Evolutionary conservation across 92 coral and sea anemone genomes (phyloP).

Genomic region (Paramuricea clavata): DNA sequence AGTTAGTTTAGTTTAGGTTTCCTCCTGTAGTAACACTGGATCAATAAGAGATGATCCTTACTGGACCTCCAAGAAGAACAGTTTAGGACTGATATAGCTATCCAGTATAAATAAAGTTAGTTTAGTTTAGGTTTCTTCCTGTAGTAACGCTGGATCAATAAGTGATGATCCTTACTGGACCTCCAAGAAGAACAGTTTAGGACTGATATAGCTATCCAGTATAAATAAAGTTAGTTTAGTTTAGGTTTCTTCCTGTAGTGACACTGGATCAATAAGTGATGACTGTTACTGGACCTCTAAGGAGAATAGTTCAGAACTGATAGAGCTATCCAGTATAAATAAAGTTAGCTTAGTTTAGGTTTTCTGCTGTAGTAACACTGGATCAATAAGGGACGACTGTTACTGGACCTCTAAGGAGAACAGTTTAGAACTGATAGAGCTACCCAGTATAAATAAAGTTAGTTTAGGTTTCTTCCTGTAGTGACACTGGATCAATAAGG

Average conservation of each 20-base stretch:
- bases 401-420: slow-evolving; percentile 7
- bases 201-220: slow-evolving; percentile 1
- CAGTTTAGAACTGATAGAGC: slow-evolving; percentile 12
- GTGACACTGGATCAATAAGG: slow-evolving; percentile 5
- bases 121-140: not conserved
- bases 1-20: no score
- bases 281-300: not conserved
- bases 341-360: not conserved
- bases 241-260: not conserved
- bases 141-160: not conserved
- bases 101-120: slow-evolving; percentile 1
- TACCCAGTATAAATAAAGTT: slow-evolving; percentile 6
- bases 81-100: not conserved
- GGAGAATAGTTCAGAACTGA: slow-evolving; percentile 8
- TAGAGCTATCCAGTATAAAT: slow-evolving; percentile 10
- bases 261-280: slow-evolving; percentile 8
- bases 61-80: no score
- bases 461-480: slow-evolving; percentile 1
- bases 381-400: not conserved
- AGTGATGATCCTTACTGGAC: slow-evolving; percentile 6
- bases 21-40: no score
- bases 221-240: slow-evolving; percentile 8
- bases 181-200: slow-evolving; percentile 10
- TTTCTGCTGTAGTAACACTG: not conserved
- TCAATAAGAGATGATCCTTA: no score